Conservation (phyloP, 1,140 invertebrate genomes). For the roundworm (Caenorhabditis elegans) region WBcel235 BX284602.5:3554001-3554500, state of each 20-base stretch:
- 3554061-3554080: not conserved
- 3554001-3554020: not conserved
- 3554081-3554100: not conserved
- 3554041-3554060: not conserved
- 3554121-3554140: not conserved
- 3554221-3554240: not conserved
- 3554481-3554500: not conserved
- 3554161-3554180: not conserved
- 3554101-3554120: not conserved
- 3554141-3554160: not conserved
- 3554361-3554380: not conserved
- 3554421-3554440: not conserved
- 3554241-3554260: not conserved
- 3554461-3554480: not conserved
- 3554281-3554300: not conserved
- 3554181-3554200: not conserved
- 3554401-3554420: not conserved
- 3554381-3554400: not conserved
- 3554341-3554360: not conserved
- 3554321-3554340: not conserved
- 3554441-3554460: not conserved
- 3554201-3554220: not conserved
- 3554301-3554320: not conserved
- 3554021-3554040: not conserved
- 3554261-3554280: not conserved